These are phyloP conservation scores for Nomia melanderi DNA, from an alignment of 1,140 invertebrate genomes.

Conservation along the genomic window DNA sequence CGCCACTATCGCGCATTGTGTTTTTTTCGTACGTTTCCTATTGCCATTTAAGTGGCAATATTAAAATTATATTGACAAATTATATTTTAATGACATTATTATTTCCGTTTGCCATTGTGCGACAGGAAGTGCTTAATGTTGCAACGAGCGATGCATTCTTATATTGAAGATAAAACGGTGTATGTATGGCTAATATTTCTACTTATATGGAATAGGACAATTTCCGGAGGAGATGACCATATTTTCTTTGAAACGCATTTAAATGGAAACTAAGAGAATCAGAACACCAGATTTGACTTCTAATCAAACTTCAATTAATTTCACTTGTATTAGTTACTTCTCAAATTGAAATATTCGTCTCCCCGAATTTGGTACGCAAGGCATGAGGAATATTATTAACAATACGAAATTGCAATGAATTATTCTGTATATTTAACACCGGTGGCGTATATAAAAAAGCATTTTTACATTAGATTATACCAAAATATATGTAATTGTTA, in stretches of 20 bases:
- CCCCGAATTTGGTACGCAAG: no score
- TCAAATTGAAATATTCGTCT: no score
- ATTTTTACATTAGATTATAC: not conserved
- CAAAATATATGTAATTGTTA: not conserved
- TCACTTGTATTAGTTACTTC: no score
- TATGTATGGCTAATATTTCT: slow-evolving; percentile 32
- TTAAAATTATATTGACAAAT: not conserved
- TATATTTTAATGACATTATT: slow-evolving; percentile 21
- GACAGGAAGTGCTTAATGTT: slow-evolving; percentile 21
- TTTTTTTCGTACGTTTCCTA: not conserved
- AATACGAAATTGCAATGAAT: not conserved
- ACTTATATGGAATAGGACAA: slow-evolving; percentile 5
- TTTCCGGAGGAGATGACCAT: no score
- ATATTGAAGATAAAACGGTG: slow-evolving; percentile 29
- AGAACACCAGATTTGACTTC: no score
- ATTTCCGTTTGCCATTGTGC: not conserved
- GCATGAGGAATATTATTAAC: not conserved
- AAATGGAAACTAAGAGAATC: no score
- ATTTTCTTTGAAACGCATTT: no score
- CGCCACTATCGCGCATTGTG: not conserved
- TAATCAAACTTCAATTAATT: no score
- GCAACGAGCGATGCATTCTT: not conserved
- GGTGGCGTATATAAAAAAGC: not conserved
- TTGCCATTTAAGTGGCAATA: not conserved
- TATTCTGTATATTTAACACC: slow-evolving; percentile 29